phyloP scores from a whole-genome alignment of 2,888 invertebrate species.

The Euzetes globulus region DNA sequence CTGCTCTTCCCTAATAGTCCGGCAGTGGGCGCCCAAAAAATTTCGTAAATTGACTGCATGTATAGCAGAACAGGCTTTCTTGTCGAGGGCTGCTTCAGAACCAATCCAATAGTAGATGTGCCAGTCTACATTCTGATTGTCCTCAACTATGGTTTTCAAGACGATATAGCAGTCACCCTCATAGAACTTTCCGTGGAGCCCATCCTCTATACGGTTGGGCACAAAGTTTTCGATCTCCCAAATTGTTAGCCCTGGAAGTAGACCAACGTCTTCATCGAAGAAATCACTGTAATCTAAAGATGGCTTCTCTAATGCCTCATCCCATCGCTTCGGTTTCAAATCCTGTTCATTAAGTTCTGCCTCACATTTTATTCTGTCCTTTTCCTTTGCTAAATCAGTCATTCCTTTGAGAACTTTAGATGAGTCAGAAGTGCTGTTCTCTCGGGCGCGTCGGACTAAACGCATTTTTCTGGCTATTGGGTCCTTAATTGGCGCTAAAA shows the following conservation, averaged over 20 bases:
- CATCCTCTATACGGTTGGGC: constrained; percentile 75
- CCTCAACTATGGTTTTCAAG: constrained; percentile 75
- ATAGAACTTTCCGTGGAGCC: constrained; percentile 93
- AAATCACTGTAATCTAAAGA: constrained; percentile 94
- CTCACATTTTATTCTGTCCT: constrained; percentile 50
- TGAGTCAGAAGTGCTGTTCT: constrained; percentile 67
- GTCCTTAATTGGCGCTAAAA: constrained; percentile 62
- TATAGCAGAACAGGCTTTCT: constrained; percentile 91
- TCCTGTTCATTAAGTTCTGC: constrained; percentile 52
- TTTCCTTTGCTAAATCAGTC: constrained; percentile 75
- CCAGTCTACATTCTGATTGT: constrained; percentile 71
- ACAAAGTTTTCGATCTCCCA: constrained; percentile 99
- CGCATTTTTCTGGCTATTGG: constrained; percentile 90
- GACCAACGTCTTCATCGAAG: constrained; percentile 89
- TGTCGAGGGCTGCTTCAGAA: constrained; percentile 82
- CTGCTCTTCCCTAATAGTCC: constrained; percentile 94
- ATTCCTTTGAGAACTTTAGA: constrained; percentile 80
- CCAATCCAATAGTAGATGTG: constrained; percentile 99
- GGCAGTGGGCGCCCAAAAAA: constrained; percentile 81
- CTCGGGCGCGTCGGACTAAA: constrained; percentile 67
- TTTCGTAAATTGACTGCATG: constrained; percentile 98
- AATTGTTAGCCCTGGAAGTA: constrained; percentile 78
- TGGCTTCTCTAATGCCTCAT: constrained; percentile 88
- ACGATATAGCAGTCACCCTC: constrained; percentile 98
- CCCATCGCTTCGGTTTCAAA: constrained; percentile 84